phyloP scores from a whole-genome alignment of 2,797 vertebrate species.

The Pseudotriccus pelzelni region DNA sequence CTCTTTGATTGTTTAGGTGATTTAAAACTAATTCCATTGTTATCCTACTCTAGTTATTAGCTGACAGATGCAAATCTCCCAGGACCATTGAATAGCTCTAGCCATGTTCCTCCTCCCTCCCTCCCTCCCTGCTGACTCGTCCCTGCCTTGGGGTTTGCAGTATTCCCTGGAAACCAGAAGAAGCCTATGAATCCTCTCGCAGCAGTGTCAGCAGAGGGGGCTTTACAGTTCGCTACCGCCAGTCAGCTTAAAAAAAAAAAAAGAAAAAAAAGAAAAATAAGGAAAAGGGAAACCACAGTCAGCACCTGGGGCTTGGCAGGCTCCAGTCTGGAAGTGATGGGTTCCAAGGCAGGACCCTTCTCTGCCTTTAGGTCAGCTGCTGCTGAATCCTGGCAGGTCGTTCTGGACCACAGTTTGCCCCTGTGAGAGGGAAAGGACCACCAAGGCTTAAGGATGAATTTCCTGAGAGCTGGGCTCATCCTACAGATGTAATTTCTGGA shows the following conservation, averaged over 20 bases:
- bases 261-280: not conserved
- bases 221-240: not conserved
- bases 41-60: constrained; percentile 12
- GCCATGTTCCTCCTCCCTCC: fast-evolving
- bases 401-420: not conserved
- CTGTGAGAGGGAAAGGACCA: not conserved
- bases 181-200: not conserved
- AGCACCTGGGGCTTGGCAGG: not conserved
- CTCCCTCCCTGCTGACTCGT: not conserved
- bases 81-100: not conserved
- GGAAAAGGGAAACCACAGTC: not conserved
- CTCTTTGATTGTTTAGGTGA: constrained; percentile 21
- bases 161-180: not conserved
- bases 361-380: not conserved
- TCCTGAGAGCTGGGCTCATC: not conserved
- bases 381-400: not conserved
- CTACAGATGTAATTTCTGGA: not conserved
- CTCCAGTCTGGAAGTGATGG: not conserved
- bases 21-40: constrained; percentile 55
- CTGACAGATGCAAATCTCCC: not conserved
- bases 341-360: not conserved
- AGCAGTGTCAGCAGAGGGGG: not conserved
- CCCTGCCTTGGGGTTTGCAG: not conserved
- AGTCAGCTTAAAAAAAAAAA: not conserved
- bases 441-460: not conserved